phyloP scores from a whole-genome alignment of 2,888 invertebrate genomes.

The Esperia sulphurella region DNA sequence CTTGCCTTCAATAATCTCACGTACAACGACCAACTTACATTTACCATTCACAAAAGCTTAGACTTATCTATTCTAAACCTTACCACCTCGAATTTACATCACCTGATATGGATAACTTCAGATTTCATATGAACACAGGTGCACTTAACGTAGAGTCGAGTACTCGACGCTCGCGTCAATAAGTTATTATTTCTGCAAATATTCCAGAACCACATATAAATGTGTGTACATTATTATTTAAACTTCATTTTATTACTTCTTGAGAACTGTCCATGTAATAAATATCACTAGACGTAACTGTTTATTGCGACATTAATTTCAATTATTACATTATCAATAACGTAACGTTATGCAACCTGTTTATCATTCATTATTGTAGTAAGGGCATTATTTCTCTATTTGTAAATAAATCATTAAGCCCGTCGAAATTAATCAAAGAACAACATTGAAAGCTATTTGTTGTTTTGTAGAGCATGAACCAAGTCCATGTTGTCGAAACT shows the following conservation, averaged over 20 bases:
- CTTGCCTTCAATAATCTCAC: slow-evolving; percentile 65
- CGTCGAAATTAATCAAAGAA: no score
- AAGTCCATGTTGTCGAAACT: no score
- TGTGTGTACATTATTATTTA: slow-evolving; percentile 42
- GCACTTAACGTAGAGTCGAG: slow-evolving; percentile 40
- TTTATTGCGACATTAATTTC: neutral
- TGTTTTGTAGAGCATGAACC: no score
- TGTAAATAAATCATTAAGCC: neutral
- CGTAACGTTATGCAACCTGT: neutral
- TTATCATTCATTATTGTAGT: neutral
- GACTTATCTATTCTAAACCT: slow-evolving; percentile 23
- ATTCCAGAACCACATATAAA: slow-evolving; percentile 53
- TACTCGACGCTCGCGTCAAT: slow-evolving; percentile 45
- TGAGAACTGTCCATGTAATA: neutral
- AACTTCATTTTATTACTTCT: slow-evolving; percentile 18
- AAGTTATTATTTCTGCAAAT: slow-evolving; percentile 61
- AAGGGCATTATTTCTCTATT: neutral
- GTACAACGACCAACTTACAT: slow-evolving; percentile 44
- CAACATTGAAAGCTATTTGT: no score
- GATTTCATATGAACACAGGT: neutral
- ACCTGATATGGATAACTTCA: neutral
- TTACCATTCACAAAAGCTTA: slow-evolving; percentile 28
- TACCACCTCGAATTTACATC: slow-evolving; percentile 21
- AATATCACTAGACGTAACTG: neutral
- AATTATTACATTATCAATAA: neutral